Evolutionary conservation across 2,888 invertebrate species (phyloP), one percentile per base, ranked within the genome.

Genomic region (Nesidiocoris tenuis): DNA sequence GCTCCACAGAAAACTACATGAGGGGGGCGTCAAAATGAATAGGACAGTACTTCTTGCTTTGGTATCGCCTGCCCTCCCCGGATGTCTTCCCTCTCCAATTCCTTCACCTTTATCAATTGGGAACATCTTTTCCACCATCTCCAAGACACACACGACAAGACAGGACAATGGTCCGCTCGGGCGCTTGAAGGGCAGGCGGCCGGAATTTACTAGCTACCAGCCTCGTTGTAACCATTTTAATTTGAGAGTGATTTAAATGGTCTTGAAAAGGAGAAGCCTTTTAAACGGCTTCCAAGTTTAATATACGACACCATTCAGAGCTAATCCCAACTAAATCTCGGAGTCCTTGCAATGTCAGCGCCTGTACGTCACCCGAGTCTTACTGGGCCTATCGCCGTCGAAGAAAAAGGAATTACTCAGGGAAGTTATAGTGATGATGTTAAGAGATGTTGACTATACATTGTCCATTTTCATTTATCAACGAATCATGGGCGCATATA

Each of bases 201-300:
- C 21, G 63, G 72, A 72, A 72, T 72, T 72, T 72, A 72, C 72
- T 72, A 72, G 72, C 72, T 72, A 72, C 61, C 72, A 72, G 61
- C 24, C 25, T 72, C 72, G 72, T 72, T 72, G 72, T 72, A 72
- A 72, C 72, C 72, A 72, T 72, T 72, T 72, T 72, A 72, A 72
- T 72, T 72, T 72, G 72, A 61, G 61, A 72, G 72, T 63, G 72
- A 72, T 72, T 72, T 72, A 72, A 72, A 63, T 22, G 39, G 39
- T 63, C 54, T 63, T 22, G 63, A n/a, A 39, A 39, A 39, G 39
- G 39, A 39, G 12, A 22, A 72, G 72, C 72, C 19, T 39, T 39
- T 39, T 72, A 61, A 72, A 72, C 25, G 72, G 39, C 39, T 7
- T 39, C 63, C 72, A 57, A 57, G 55, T 70, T 70, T 61, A 72